Conservation (phyloP, 2,797 vertebrate species). For the Dryobates pubescens region DNA sequence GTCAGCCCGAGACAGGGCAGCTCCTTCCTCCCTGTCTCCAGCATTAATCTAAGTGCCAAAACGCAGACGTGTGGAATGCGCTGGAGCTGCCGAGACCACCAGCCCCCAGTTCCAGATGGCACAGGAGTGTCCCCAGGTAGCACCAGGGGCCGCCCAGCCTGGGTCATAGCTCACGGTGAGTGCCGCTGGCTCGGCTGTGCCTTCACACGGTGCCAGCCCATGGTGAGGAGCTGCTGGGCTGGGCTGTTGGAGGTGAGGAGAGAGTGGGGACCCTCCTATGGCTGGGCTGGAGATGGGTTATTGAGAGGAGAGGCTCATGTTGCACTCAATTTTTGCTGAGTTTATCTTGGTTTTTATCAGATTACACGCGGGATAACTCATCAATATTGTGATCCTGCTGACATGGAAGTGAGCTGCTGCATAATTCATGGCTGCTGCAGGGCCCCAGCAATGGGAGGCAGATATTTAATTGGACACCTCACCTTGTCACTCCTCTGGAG, state of each 20-base stretch:
- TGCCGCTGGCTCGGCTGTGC: conserved; percentile 69
- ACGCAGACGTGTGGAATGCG: conserved; percentile 68
- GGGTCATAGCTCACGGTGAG: conserved; percentile 67
- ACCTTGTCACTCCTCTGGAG: background rate
- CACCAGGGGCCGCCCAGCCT: conserved; percentile 54
- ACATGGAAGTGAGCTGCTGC: conserved; percentile 46
- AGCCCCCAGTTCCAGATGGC: conserved; percentile 75
- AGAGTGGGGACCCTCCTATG: background rate
- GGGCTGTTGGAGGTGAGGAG: conserved; percentile 63
- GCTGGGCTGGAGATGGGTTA: conserved; percentile 35
- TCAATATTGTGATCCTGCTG: conserved; percentile 70
- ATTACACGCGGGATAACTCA: conserved; percentile 63
- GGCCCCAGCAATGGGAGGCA: conserved; percentile 22
- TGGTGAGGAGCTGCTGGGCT: conserved; percentile 71
- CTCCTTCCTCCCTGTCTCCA: conserved; percentile 73
- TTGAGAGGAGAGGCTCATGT: conserved; percentile 53
- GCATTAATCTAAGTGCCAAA: conserved; percentile 75
- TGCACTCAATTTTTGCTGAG: conserved; percentile 67
- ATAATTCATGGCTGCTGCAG: conserved; percentile 68
- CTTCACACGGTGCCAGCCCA: conserved; percentile 50
- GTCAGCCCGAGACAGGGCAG: conserved; percentile 48
- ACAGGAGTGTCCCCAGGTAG: conserved; percentile 75
- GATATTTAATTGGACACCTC: conserved; percentile 42
- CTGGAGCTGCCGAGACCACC: conserved; percentile 64
- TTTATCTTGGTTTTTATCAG: conserved; percentile 68